Evolutionary conservation across 2,113 vertebrate species (phyloP).

Genomic region (Vidua chalybeata): DNA sequence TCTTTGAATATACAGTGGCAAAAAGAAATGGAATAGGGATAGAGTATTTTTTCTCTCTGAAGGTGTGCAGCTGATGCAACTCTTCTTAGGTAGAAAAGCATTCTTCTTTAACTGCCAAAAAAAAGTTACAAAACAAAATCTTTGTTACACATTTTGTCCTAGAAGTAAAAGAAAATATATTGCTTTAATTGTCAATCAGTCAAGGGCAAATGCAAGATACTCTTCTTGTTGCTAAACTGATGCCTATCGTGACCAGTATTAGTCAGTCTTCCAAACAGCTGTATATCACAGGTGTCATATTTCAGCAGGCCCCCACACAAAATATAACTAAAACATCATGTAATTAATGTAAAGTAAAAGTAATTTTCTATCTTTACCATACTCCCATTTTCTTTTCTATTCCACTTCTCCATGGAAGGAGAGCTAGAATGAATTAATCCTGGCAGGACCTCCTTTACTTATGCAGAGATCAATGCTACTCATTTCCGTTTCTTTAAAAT

Average conservation of each 20-base stretch:
- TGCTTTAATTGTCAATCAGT: neutral
- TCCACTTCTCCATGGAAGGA: neutral
- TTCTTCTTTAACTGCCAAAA: neutral
- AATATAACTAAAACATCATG: neutral
- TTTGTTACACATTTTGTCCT: neutral
- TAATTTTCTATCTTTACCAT: neutral
- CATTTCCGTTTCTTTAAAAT: neutral
- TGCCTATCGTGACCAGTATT: neutral
- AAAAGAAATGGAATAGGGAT: neutral
- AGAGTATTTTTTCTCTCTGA: neutral
- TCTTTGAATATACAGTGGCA: neutral
- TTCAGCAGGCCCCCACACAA: neutral
- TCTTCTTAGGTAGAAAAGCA: neutral
- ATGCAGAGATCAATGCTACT: neutral
- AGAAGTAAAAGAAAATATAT: neutral
- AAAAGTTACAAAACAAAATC: neutral
- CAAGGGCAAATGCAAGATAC: neutral
- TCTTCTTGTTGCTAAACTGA: neutral
- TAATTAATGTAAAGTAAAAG: neutral
- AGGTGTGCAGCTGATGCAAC: neutral
- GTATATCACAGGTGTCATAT: neutral
- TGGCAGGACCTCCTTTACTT: neutral
- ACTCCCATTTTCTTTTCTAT: neutral
- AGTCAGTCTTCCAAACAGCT: neutral
- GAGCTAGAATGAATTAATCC: neutral